Conservation (phyloP, 2,113 vertebrate species). For the Hymenochirus boettgeri region DNA sequence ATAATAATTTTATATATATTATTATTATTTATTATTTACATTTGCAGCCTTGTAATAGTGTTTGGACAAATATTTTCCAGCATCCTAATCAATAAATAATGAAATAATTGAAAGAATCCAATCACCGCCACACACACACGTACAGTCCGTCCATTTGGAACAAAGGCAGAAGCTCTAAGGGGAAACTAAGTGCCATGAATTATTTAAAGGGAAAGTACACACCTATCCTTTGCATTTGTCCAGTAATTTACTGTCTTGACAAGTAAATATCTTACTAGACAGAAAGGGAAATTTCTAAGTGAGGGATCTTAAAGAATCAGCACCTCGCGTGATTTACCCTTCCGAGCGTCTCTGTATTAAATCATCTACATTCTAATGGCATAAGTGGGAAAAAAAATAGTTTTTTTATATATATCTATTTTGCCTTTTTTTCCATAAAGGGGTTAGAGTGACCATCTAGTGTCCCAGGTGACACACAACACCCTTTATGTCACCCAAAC, state of each 20-base stretch:
- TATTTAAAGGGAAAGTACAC: not conserved
- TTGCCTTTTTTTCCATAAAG: not conserved
- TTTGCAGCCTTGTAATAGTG: too few relatives aligned
- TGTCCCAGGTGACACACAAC: not conserved
- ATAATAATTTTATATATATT: too few relatives aligned
- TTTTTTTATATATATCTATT: too few relatives aligned
- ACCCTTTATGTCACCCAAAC: too few relatives aligned
- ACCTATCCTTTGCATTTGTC: not conserved
- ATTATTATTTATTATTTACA: too few relatives aligned
- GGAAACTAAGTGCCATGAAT: not conserved
- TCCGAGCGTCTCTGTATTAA: too few relatives aligned
- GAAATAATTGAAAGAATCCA: not conserved
- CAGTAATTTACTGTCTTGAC: conserved; percentile 1
- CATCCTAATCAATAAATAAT: not conserved
- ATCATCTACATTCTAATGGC: too few relatives aligned
- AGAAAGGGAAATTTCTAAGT: too few relatives aligned
- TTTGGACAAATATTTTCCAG: too few relatives aligned
- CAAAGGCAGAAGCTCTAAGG: not conserved
- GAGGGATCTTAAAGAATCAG: too few relatives aligned
- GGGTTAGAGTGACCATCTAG: conserved; percentile 33
- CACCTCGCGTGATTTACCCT: too few relatives aligned
- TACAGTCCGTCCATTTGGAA: not conserved
- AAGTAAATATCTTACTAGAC: not conserved
- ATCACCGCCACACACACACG: not conserved
- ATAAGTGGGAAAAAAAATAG: too few relatives aligned